Evolutionary conservation across 64 coral and sea anemone species (phyloP).

Genomic region (Montipora efflorescens): DNA sequence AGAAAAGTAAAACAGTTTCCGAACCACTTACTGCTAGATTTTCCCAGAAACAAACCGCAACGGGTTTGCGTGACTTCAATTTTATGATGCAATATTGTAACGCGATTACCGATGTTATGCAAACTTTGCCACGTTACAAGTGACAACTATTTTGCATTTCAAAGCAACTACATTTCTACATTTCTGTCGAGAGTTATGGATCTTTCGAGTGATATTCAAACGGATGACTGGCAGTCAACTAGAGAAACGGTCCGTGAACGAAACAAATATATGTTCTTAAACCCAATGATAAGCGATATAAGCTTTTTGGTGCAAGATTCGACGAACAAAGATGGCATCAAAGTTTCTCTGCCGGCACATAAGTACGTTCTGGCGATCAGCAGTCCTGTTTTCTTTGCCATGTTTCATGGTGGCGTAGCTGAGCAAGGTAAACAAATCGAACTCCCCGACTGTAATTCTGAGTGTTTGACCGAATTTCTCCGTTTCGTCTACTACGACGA

Average conservation of each 20-base stretch:
- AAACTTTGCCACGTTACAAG: neutral
- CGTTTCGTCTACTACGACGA: slow-evolving; percentile 85
- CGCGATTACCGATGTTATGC: neutral
- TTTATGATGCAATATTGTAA: neutral
- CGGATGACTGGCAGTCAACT: slow-evolving; percentile 80
- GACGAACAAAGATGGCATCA: slow-evolving; percentile 26
- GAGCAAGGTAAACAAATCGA: slow-evolving; percentile 69
- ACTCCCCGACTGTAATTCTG: slow-evolving; percentile 81
- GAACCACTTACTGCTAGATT: too few relatives aligned
- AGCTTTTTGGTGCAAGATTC: slow-evolving; percentile 74
- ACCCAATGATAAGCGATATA: slow-evolving; percentile 80
- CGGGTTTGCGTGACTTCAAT: neutral
- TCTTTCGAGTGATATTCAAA: slow-evolving; percentile 62
- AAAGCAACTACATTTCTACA: neutral
- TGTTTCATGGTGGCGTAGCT: slow-evolving; percentile 88
- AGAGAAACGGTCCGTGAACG: slow-evolving; percentile 79
- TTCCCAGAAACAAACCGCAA: too few relatives aligned
- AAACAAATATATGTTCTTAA: slow-evolving; percentile 87
- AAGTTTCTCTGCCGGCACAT: slow-evolving; percentile 68
- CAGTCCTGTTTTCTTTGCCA: slow-evolving; percentile 89
- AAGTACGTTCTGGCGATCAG: slow-evolving; percentile 88
- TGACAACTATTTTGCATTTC: neutral
- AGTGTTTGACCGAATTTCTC: slow-evolving; percentile 86
- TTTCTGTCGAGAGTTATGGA: slow-evolving; percentile 23
- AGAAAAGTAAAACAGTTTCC: too few relatives aligned